A percentile compares a stretch with the other conserved stretches of the same genome.
phyloP scores from a whole-genome alignment of 2,888 invertebrate species.

The Apomyelois bistriatella region DNA sequence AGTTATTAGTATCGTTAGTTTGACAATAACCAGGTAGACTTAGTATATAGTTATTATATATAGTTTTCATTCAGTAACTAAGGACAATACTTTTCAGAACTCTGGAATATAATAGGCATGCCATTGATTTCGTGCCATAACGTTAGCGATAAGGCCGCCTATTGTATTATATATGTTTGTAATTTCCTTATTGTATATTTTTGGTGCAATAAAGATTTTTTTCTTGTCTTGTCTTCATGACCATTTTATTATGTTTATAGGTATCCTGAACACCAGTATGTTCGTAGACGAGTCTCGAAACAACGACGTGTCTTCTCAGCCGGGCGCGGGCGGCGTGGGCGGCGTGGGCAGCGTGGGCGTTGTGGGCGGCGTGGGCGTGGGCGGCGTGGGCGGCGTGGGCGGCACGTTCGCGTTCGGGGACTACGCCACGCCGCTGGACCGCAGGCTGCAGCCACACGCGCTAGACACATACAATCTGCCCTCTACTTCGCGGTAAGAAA shows the following conservation, averaged over 20 bases:
- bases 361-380: constrained; percentile 10
- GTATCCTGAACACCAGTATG: constrained; percentile 52
- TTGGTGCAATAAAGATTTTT: too few relatives aligned
- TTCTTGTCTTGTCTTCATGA: too few relatives aligned
- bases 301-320: constrained; percentile 51
- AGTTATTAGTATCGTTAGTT: too few relatives aligned
- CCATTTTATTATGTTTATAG: too few relatives aligned
- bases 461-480: constrained; percentile 56
- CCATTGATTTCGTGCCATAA: too few relatives aligned
- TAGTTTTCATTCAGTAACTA: too few relatives aligned
- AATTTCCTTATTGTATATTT: too few relatives aligned
- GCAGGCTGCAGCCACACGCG: constrained; percentile 33
- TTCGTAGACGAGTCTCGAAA: constrained; percentile 60
- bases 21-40: constrained; percentile 69
- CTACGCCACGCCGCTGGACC: constrained; percentile 40
- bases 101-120: too few relatives aligned
- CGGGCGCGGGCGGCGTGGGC: constrained; percentile 12
- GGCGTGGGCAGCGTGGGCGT: neutral
- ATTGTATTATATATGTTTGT: too few relatives aligned
- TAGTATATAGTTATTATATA: too few relatives aligned
- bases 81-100: too few relatives aligned
- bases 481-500: constrained; percentile 62
- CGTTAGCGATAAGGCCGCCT: too few relatives aligned
- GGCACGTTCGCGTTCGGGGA: constrained; percentile 41
- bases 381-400: neutral